Evolutionary conservation across 2,113 vertebrate genomes (phyloP).

Genomic region (Alaudala cheleensis): DNA sequence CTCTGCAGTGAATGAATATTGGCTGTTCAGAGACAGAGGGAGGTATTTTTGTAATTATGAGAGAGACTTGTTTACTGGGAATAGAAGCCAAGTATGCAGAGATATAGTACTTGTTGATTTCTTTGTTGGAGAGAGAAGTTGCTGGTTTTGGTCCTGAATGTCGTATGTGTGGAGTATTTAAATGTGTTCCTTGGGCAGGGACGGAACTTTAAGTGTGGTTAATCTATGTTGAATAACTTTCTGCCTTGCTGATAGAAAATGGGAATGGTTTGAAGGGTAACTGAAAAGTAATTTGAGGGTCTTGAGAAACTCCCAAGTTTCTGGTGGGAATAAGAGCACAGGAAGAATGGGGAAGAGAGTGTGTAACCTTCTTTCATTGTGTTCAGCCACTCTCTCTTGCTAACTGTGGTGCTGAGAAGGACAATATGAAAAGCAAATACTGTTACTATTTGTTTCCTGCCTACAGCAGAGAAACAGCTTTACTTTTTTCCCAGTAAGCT

Average conservation of each 20-base stretch:
- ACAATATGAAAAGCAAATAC: background rate
- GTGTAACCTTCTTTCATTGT: background rate
- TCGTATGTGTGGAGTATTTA: rapidly evolving
- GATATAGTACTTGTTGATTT: background rate
- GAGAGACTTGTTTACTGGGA: background rate
- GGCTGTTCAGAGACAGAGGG: background rate
- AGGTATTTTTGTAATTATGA: background rate
- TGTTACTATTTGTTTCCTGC: background rate
- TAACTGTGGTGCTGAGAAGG: background rate
- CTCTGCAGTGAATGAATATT: background rate
- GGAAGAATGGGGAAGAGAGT: background rate
- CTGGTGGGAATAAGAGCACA: background rate
- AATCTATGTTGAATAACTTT: background rate
- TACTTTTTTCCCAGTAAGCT: background rate
- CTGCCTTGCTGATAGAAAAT: background rate
- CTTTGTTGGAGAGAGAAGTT: background rate
- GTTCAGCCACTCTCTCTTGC: background rate
- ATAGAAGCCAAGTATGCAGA: background rate
- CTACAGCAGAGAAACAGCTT: background rate
- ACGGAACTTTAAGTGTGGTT: background rate
- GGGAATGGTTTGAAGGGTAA: background rate
- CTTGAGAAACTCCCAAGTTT: background rate
- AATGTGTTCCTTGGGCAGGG: background rate
- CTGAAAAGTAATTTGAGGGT: background rate
- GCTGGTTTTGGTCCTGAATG: background rate